phyloP scores from a whole-genome alignment of 2,113 vertebrate species.

The Microtus richardsoni region DNA sequence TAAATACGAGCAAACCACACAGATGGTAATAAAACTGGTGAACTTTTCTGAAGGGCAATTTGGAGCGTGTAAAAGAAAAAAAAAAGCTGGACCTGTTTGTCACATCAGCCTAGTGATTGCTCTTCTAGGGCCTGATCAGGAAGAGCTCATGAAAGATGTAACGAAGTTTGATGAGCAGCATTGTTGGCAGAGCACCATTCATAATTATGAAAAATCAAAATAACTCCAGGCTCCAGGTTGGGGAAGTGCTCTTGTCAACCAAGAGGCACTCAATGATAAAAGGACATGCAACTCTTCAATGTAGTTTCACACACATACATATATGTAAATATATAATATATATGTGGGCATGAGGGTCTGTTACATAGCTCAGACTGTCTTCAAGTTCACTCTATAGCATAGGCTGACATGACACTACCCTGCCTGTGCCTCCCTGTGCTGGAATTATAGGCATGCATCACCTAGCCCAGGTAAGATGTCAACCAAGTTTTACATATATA shows the following conservation, averaged over 20 bases:
- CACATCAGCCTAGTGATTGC: neutral
- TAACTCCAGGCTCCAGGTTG: neutral
- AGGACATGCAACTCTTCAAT: neutral
- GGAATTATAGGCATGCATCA: neutral
- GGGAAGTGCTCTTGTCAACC: neutral
- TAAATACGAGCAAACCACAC: too few species aligned
- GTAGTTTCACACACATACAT: neutral
- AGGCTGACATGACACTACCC: neutral
- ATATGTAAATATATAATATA: neutral
- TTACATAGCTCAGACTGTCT: neutral
- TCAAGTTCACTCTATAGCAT: neutral
- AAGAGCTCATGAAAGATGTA: constrained; percentile 16
- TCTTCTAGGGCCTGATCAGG: neutral
- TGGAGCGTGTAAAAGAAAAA: neutral
- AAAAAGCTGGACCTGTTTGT: neutral
- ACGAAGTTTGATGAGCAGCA: constrained; percentile 26
- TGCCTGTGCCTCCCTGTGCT: neutral
- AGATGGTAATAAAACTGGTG: neutral
- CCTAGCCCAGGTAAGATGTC: neutral
- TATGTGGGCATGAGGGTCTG: neutral
- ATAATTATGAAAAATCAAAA: constrained; percentile 14
- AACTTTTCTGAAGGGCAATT: neutral
- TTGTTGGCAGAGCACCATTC: neutral
- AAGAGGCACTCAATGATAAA: neutral
- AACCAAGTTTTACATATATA: neutral